phyloP scores from a whole-genome alignment of 2,888 invertebrate species.

The Drosophila cracens region DNA sequence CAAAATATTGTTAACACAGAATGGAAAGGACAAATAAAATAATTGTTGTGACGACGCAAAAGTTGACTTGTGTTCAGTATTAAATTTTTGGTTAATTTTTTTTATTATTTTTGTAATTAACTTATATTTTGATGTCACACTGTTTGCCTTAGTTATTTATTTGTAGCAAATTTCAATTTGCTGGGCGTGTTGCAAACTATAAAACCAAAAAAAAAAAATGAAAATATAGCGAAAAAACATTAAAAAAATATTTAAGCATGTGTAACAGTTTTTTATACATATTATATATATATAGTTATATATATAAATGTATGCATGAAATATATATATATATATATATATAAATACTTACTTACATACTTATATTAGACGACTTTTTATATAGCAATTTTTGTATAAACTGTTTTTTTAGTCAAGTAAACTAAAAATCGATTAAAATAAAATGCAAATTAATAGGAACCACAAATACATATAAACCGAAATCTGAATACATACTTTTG shows the following conservation, averaged over 20 bases:
- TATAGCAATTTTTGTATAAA: slow-evolving; percentile 81
- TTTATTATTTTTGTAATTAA: slow-evolving; percentile 26
- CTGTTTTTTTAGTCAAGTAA: slow-evolving; percentile 63
- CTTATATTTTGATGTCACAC: slow-evolving; percentile 21
- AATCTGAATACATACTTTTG: slow-evolving; percentile 59
- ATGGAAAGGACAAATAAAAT: slow-evolving; percentile 20
- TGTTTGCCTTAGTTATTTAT: slow-evolving; percentile 46
- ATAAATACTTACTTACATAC: slow-evolving; percentile 48
- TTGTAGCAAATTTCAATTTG: slow-evolving; percentile 26
- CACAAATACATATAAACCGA: slow-evolving; percentile 52
- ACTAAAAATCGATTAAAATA: slow-evolving; percentile 24
- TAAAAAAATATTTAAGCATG: slow-evolving; percentile 11
- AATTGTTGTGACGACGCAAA: slow-evolving; percentile 37
- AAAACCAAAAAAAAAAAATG: slow-evolving; percentile 11
- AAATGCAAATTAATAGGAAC: slow-evolving; percentile 38
- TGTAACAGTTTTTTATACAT: slow-evolving; percentile 32
- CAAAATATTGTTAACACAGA: slow-evolving; percentile 25
- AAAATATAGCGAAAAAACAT: slow-evolving; percentile 10
- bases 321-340: slow-evolving; percentile 35
- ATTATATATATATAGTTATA: slow-evolving; percentile 4
- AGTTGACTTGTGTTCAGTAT: slow-evolving; percentile 82
- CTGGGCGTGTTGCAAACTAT: slow-evolving; percentile 54
- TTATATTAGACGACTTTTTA: slow-evolving; percentile 77
- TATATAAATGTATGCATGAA: slow-evolving; percentile 23
- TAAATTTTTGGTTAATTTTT: slow-evolving; percentile 65